Conservation (phyloP, 2,797 vertebrate genomes). For the Columba guinea region DNA sequence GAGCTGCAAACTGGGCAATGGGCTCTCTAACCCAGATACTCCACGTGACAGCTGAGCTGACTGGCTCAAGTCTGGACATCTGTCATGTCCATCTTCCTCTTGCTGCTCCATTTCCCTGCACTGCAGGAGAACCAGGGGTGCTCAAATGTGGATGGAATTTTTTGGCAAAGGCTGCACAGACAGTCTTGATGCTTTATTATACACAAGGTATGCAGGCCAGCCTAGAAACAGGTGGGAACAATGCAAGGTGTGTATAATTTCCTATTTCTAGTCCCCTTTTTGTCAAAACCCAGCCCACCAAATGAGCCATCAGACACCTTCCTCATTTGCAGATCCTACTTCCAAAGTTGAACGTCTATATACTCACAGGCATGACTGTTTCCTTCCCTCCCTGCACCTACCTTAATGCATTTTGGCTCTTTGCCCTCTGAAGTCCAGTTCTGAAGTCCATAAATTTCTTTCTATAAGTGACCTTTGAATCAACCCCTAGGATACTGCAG, state of each 20-base stretch:
- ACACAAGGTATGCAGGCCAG: background rate
- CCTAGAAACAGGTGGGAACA: background rate
- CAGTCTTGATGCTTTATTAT: background rate
- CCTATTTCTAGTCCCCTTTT: background rate
- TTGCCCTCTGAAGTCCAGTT: background rate
- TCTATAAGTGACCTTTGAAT: background rate
- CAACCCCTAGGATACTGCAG: background rate
- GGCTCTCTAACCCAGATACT: constrained; percentile 45
- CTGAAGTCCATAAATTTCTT: background rate
- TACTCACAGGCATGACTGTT: background rate
- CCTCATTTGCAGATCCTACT: background rate
- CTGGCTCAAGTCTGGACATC: constrained; percentile 10
- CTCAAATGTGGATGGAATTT: background rate
- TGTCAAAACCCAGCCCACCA: background rate
- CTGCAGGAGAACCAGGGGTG: background rate
- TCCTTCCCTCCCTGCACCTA: background rate
- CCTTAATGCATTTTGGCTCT: background rate
- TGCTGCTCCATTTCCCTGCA: constrained; percentile 41
- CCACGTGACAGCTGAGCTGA: background rate
- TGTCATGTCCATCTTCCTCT: constrained; percentile 19
- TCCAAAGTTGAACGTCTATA: background rate
- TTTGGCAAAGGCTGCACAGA: background rate
- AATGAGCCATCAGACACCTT: background rate
- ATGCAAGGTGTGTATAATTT: background rate
- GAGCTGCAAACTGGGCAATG: background rate